A percentile compares a stretch with the other conserved stretches of the same genome.
Evolutionary conservation across 2,797 vertebrate genomes (phyloP).

Genomic region (Syndactyla subalaris): DNA sequence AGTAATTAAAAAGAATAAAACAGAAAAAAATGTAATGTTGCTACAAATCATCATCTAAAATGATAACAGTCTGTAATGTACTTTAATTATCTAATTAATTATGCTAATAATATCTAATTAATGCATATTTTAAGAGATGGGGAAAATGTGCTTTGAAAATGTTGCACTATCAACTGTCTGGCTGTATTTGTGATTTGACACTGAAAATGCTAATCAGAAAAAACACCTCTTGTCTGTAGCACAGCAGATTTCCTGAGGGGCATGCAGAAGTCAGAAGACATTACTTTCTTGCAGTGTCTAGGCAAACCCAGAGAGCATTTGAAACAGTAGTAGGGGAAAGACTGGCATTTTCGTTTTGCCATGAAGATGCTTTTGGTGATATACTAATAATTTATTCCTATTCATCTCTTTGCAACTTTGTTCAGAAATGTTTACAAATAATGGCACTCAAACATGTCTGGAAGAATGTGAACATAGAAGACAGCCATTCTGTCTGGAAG

Average conservation of each 20-base stretch:
- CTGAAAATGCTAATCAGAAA: not conserved
- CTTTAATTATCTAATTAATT: not conserved
- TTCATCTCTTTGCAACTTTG: not conserved
- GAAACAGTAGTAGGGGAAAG: not conserved
- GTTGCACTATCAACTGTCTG: not conserved
- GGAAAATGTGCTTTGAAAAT: not conserved
- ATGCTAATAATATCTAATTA: slow-evolving; percentile 14
- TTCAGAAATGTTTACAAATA: not conserved
- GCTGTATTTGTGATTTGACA: not conserved
- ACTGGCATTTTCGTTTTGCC: not conserved
- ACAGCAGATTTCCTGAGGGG: not conserved
- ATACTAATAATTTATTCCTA: not conserved
- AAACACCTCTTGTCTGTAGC: not conserved
- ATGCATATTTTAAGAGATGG: not conserved
- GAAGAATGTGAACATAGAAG: not conserved
- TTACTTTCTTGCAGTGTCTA: not conserved
- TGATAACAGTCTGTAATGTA: not conserved
- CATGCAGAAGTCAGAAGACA: not conserved
- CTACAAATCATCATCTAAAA: not conserved
- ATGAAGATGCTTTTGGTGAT: not conserved
- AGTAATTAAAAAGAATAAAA: not conserved
- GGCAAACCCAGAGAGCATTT: not conserved
- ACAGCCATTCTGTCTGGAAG: not conserved
- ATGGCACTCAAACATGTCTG: not conserved
- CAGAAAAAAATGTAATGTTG: not conserved